Evolutionary conservation across 2,888 invertebrate species (phyloP), one percentile per base, ranked within the genome.

Genomic region (Cetonia aurata): DNA sequence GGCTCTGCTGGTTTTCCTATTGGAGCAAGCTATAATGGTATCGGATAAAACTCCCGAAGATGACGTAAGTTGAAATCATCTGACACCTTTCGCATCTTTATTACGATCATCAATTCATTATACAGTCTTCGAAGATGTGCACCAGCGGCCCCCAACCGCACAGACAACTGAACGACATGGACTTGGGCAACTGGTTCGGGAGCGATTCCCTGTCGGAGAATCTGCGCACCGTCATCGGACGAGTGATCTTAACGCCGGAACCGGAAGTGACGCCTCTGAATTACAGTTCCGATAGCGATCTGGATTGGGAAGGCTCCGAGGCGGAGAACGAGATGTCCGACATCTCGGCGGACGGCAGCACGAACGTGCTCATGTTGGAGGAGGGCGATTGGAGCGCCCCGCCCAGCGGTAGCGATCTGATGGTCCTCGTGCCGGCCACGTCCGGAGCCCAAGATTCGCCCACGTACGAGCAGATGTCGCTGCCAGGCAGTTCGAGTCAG

Each of bases 1-100:
- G 78, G 95, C 96, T 67, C 86, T 97, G 71, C 90, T 94, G 59
- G 88, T 97, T 13, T 96, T 95, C 83, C 88, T 98, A 70, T 86
- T 98, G 72, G 94, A 96, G 83, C 92, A 96, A 83, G 93, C 95
- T 37, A 90, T 95, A 6, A 88, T 79, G 9, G 76, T 86, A 69
- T 85, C 85, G 68, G 83, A 84, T 9, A 83, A 84, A 76, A 76
- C 82, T 67, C 81, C 82, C 17, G 83, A 85, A 66, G 83, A 86
- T 80, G 82, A 85, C 72, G 86, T 86, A 78, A 81, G 71, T 72
- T 37, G 42, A n/a, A n/a, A n/a, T n/a, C n/a, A 8, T 42, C 8
- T 53, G n/a, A n/a, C 3, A 17, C 13, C 0, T 37, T 37, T 6
- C 6, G 1, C 10, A 37, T 37, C 41, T 31, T 9, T 31, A 17